A percentile compares a stretch with the other conserved stretches of the same genome.
Conservation (phyloP, 2,888 invertebrate species). For the Pheosia gnoma region DNA sequence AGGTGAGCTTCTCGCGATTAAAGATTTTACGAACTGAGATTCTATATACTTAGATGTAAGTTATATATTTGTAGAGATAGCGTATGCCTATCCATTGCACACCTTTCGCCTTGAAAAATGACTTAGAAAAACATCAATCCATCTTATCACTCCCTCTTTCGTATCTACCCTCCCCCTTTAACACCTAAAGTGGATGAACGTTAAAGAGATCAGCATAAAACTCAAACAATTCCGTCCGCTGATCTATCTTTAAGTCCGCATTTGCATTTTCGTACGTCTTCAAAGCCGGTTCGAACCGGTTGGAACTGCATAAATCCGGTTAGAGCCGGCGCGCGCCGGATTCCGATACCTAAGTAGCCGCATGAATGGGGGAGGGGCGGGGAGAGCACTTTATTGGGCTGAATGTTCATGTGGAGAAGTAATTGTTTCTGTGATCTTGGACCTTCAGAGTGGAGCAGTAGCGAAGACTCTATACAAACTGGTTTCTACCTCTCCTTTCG, state of each 20-base stretch:
- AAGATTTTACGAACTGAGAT: too few relatives aligned
- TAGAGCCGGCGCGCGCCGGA: slow-evolving; percentile 50
- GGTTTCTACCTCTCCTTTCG: too few relatives aligned
- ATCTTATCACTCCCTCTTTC: neutral
- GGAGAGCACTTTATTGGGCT: slow-evolving; percentile 7
- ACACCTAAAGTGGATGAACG: slow-evolving; percentile 12
- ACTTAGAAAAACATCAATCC: too few relatives aligned
- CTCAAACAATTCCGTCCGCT: slow-evolving; percentile 40
- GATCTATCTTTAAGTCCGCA: slow-evolving; percentile 48
- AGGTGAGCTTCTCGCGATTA: too few relatives aligned
- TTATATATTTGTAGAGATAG: too few relatives aligned
- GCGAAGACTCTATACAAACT: too few relatives aligned
- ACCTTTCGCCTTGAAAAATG: too few relatives aligned
- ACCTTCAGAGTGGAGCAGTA: too few relatives aligned
- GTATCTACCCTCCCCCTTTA: neutral
- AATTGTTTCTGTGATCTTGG: too few relatives aligned
- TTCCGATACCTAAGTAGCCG: slow-evolving; percentile 40
- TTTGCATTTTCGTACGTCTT: slow-evolving; percentile 51
- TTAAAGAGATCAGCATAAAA: slow-evolving; percentile 39
- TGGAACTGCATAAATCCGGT: slow-evolving; percentile 61
- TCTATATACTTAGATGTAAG: too few relatives aligned
- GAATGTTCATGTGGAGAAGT: neutral
- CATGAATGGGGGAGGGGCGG: slow-evolving; percentile 13
- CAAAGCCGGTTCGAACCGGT: slow-evolving; percentile 29
- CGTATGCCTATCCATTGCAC: too few relatives aligned